Base-by-base conservation (phyloP, 2,797 vertebrate genomes). In the Amphiprion clarkii region DNA sequence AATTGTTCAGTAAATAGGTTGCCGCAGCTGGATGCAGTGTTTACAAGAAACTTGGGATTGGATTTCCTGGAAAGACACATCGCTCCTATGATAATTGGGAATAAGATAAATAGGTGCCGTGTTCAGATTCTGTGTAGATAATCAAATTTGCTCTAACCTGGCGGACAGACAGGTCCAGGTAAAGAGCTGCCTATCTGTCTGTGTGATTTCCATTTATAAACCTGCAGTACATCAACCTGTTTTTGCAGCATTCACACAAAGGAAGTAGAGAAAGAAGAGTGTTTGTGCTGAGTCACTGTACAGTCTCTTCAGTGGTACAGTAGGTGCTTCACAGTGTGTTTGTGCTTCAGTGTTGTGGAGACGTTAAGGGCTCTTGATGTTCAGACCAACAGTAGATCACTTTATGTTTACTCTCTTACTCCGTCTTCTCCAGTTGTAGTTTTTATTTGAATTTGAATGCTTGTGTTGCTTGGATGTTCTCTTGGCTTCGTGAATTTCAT, bases 381-480 rank as follows among this genome's bases (percentile, higher is more conserved):
- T 63, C 17, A 66, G 13, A 12, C 23, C 53, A 59, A 23, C 21
- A 40, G 27, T 13, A 40, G 48, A 55, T 58, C 2, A 19, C 61
- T 29, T 63, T 27, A 29, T 1, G 2, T n/a, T 74, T 58, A 42
- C 56, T 48, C 9, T 56, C 14, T 6, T 53, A 48, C 12, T 56
- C 58, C 49, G 48, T 67, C 63, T n/a, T 64, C 49, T 77, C 27
- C 27, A 51, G 33, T 13, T n/a, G 5, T 57, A 23, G n/a, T 62
- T 74, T 65, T 17, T 55, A 17, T 69, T 36, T 19, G 17, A 69
- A 78, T 70, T 53, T 48, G 62, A 75, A 63, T 63, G 56, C 60
- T 51, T 42, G 1, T 42, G 0, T 53, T 54, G 17, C 33, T 67
- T 36, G 61, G 42, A 25, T 53, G 70, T 62, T 59, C 57, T 53